Base-by-base conservation (phyloP, 1,140 invertebrate species). In the Polypedilum pembai region DNA sequence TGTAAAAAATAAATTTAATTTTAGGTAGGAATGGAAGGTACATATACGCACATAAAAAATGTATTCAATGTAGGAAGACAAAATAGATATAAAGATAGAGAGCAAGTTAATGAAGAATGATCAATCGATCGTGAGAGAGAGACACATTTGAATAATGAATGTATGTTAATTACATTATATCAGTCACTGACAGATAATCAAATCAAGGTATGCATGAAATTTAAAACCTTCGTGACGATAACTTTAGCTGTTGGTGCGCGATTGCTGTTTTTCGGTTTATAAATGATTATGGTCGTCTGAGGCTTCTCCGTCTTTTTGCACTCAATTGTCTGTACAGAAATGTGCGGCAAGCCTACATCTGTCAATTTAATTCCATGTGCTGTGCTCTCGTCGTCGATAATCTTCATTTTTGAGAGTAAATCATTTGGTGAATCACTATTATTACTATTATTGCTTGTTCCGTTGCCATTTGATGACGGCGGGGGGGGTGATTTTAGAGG, bases 301-400 rank as follows among this genome's bases (percentile, higher is more conserved):
- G 65, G 65, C 20, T 69, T 69, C 8, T 69, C 65, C 15, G 15
- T 69, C 20, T 69, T 69, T 21, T 69, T 69, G 17, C 65, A 69
- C 20, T 69, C 65, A 69, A 69, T 4, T 69, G 65, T 69, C 65
- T 69, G 65, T 69, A 69, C 65, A 7, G 65, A 69, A 10, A 69
- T 69, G 18, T 69, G 65, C 8, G 65, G 65, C 18, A 69, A 21
- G 8, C 17, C 65, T 69, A 69, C 65, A 21, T 69, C 65, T 10
- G 65, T 69, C 17, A 69, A 20, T 21, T 69, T 69, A 69, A 69
- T 69, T 69, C 65, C 65, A 20, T 69, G 65, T 69, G 65, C 17
- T 20, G 17, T 18, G 8, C 20, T 69, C 10, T 69, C 65, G 20
- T 69, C 65, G 5, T 69, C 65, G 17, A 69, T 69, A 10, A 69